Conservation (phyloP, 1,140 invertebrate species). For the Psilanteris sp. region DNA sequence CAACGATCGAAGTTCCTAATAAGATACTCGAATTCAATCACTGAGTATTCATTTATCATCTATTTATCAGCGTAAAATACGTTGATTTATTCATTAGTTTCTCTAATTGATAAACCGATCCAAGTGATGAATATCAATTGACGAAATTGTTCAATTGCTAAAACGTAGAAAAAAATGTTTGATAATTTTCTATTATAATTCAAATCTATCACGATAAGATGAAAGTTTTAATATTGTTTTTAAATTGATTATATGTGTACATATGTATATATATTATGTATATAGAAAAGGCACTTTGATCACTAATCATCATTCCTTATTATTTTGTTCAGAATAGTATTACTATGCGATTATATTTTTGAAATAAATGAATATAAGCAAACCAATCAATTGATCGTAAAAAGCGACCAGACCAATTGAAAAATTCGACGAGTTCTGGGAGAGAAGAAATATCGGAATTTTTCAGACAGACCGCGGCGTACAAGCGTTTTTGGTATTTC, state of each 20-base stretch:
- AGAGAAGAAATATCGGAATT: slow-evolving; percentile 52
- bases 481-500: slow-evolving; percentile 59
- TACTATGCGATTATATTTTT: no score
- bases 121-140: not conserved
- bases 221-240: no score
- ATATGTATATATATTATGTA: no score
- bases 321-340: no score
- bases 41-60: slow-evolving; percentile 21
- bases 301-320: no score
- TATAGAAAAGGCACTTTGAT: no score
- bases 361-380: slow-evolving; percentile 21
- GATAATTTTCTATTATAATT: no score
- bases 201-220: no score
- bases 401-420: slow-evolving; percentile 44
- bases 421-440: slow-evolving; percentile 35
- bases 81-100: slow-evolving; percentile 17
- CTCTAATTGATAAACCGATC: slow-evolving; percentile 11
- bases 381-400: slow-evolving; percentile 54
- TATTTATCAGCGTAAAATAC: slow-evolving; percentile 10
- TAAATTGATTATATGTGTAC: no score
- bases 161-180: no score
- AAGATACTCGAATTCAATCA: slow-evolving; percentile 41
- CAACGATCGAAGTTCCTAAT: slow-evolving; percentile 32
- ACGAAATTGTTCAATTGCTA: not conserved
- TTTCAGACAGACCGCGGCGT: slow-evolving; percentile 24